These are phyloP conservation scores for Poeciliopsis turneri DNA, from an alignment of 2,797 vertebrate genomes.

Conservation along the genomic window DNA sequence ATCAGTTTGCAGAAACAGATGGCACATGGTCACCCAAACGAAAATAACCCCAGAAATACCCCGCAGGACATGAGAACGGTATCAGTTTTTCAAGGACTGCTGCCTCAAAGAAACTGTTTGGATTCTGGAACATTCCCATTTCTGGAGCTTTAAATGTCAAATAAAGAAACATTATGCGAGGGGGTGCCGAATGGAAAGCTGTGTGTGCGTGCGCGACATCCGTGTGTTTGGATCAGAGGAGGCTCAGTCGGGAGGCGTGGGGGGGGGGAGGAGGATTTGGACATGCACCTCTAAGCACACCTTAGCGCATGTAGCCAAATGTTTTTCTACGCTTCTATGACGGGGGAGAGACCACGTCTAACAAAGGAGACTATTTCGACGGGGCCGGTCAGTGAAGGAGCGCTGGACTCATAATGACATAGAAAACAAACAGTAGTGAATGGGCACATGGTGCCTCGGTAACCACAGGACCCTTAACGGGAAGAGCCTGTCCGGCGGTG, in stretches of 20 bases:
- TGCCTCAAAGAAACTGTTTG: constrained; percentile 51
- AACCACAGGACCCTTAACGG: constrained; percentile 79
- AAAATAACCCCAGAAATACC: constrained; percentile 56
- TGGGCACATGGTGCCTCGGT: constrained; percentile 79
- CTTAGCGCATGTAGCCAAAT: constrained; percentile 76
- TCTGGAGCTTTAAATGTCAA: constrained; percentile 76
- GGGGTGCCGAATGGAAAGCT: constrained; percentile 63
- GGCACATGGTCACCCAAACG: constrained; percentile 36
- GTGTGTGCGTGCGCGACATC: constrained; percentile 45
- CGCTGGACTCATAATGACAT: constrained; percentile 82
- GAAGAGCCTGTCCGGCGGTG: constrained; percentile 76
- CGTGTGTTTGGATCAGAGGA: constrained; percentile 34
- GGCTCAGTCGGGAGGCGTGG: background rate
- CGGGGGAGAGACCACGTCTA: constrained; percentile 63
- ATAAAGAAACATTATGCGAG: constrained; percentile 77
- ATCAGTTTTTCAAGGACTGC: constrained; percentile 54
- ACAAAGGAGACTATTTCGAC: constrained; percentile 79
- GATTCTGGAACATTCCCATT: constrained; percentile 72
- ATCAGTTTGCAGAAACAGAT: no score
- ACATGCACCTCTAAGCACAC: constrained; percentile 66
- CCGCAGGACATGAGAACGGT: constrained; percentile 27
- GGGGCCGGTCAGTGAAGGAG: constrained; percentile 73
- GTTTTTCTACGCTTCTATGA: constrained; percentile 77
- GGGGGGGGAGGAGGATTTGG: constrained; percentile 53
- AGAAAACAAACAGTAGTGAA: constrained; percentile 84